These are phyloP conservation scores for Acanthosepion lycidas DNA, from an alignment of 2,888 invertebrate genomes.

Conservation along the genomic window DNA sequence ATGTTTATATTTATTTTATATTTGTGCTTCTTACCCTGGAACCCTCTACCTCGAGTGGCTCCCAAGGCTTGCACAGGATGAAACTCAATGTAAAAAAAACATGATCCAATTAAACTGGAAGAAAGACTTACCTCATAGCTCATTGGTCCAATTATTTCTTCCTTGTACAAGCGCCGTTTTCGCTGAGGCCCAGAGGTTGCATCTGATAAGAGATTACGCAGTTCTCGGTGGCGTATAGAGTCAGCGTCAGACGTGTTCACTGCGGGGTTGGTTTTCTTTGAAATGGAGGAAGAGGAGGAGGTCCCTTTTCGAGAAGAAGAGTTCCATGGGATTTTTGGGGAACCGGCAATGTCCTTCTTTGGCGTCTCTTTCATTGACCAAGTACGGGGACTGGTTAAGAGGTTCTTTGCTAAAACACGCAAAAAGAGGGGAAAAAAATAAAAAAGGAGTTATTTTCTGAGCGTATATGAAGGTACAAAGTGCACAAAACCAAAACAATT, in stretches of 20 bases:
- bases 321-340: not conserved
- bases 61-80: not conserved
- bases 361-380: not conserved
- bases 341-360: not conserved
- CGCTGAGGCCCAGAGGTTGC: not conserved
- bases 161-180: not conserved
- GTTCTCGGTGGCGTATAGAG: not conserved
- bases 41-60: no score
- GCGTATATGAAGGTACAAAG: no score
- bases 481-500: no score
- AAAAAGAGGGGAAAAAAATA: not conserved
- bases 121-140: not conserved
- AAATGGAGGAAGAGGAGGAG: not conserved
- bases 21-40: no score
- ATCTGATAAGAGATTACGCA: not conserved
- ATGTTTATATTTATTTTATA: no score
- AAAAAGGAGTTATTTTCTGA: no score
- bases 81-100: not conserved
- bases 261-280: not conserved
- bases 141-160: conserved; percentile 10
- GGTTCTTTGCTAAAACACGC: not conserved
- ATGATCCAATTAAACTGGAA: not conserved
- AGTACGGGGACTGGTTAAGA: not conserved
- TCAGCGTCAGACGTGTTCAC: not conserved
- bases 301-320: not conserved